Percentiles rank a stretch among this genome's conserved stretches.
Conservation (phyloP, 92 coral and sea anemone genomes). For the Nematostella vectensis region DNA sequence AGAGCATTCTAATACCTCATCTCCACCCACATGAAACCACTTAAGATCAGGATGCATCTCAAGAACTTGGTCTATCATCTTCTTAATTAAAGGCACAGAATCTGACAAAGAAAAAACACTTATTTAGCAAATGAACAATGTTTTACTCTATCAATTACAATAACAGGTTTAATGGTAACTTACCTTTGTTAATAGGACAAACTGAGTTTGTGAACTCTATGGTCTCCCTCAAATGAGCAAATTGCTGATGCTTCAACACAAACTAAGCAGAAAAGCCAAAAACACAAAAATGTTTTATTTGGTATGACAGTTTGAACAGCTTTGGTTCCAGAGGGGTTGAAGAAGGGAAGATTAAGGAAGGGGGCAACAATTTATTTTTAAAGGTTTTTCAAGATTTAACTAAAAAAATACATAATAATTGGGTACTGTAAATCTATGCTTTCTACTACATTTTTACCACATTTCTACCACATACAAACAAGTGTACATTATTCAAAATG, state of each 20-base stretch:
- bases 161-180: not conserved
- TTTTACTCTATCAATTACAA: no score
- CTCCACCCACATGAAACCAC: conserved; percentile 85
- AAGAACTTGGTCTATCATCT: conserved; percentile 61
- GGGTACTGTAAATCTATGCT: no score
- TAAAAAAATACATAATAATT: no score
- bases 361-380: no score
- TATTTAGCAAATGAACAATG: not conserved
- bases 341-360: no score
- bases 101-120: conserved; percentile 5
- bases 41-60: conserved; percentile 51
- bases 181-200: conserved; percentile 69
- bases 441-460: no score
- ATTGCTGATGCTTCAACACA: conserved; percentile 60
- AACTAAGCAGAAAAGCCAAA: conserved; percentile 28
- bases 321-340: no score
- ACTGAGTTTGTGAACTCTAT: conserved; percentile 46
- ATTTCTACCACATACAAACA: no score
- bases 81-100: conserved; percentile 47
- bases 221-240: conserved; percentile 59
- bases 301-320: no score
- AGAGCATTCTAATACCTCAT: conserved; percentile 86
- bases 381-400: no score
- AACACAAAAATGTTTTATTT: no score
- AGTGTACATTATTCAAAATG: no score